Percentiles rank a stretch among this genome's conserved stretches.
Conservation (phyloP, 2,888 invertebrate species). For the Carpatolechia fugitivella region DNA sequence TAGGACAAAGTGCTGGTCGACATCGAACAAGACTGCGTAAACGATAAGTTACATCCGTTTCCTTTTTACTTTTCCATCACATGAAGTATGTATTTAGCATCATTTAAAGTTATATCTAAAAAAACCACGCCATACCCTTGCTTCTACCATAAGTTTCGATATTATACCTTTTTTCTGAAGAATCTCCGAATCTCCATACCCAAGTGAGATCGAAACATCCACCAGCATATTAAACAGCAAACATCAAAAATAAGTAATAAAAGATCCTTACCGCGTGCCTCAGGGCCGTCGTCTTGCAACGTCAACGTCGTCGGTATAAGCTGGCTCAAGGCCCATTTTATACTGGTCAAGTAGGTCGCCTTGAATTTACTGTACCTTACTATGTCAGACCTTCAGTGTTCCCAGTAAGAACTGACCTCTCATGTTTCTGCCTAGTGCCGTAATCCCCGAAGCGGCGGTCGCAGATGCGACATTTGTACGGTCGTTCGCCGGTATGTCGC, state of each 20-base stretch:
- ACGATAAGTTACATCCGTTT: background rate
- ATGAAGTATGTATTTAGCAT: background rate
- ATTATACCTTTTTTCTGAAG: background rate
- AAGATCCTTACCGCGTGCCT: too few species aligned
- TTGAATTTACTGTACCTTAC: too few species aligned
- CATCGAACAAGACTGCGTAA: background rate
- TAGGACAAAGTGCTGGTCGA: background rate
- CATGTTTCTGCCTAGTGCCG: constrained; percentile 67
- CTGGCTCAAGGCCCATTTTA: too few species aligned
- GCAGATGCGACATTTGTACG: constrained; percentile 65
- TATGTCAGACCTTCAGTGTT: too few species aligned
- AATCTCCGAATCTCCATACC: background rate
- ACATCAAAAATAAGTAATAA: background rate
- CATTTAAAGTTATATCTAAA: background rate
- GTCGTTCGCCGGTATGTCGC: constrained; percentile 62
- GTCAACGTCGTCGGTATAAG: too few species aligned
- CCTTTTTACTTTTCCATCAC: background rate
- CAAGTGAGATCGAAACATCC: background rate
- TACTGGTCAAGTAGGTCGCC: too few species aligned
- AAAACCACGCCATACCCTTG: background rate
- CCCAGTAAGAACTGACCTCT: constrained; percentile 59
- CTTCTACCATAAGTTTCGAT: constrained; percentile 3
- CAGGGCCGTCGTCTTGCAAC: too few species aligned
- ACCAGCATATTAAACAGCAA: too few species aligned
- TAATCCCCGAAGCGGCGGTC: constrained; percentile 64